Base-by-base conservation (phyloP, 2,797 vertebrate genomes). In the Cryptoblepharus egeriae region DNA sequence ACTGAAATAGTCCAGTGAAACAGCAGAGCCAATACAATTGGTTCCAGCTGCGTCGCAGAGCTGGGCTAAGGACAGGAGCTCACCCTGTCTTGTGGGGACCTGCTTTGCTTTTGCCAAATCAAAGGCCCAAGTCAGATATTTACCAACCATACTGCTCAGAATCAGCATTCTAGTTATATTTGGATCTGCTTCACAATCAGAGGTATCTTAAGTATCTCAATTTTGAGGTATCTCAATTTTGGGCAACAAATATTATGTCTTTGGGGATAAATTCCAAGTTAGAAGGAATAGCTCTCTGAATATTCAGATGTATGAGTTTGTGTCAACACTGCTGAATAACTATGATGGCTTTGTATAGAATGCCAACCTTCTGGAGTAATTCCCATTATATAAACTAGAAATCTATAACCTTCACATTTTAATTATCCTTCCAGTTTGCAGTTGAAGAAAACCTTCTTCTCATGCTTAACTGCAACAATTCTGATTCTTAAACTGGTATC, bases 301-400 rank as follows among this genome's bases (percentile, higher is more conserved):
- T 15, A 5, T 24, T 52, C 18, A 35, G 26, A 67, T 37, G 30
- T 3, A 28, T 37, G 42, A 26, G 5, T 63, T 86, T 28, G 57
- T 69, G 4, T 77, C 5, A 73, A 55, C 68, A 1, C 42, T 89
- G 39, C 65, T 73, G 32, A 83, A 35, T n/a, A 85, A 12, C 45
- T 73, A 63, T 67, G 78, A 35, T 24, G 1, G 0, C 1, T 64
- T 70, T 16, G 35, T 4, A 11, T 69, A 35, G 3, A 80, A 30
- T 84, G 57, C 72, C 7, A 65, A 0, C 4, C 6, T 28, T 79
- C 32, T 52, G 42, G 24, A 83, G 71, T 30, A 76, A 75, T 0
- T 70, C 22, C 3, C 60, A 0, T 49, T 0, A 73, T 1, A 70
- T 77, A 49, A 3, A 72, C 58, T 82, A 11, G 80, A 77, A 85